Base-by-base conservation (phyloP, 92 coral and sea anemone species). In the Scolanthus callimorphus region DNA sequence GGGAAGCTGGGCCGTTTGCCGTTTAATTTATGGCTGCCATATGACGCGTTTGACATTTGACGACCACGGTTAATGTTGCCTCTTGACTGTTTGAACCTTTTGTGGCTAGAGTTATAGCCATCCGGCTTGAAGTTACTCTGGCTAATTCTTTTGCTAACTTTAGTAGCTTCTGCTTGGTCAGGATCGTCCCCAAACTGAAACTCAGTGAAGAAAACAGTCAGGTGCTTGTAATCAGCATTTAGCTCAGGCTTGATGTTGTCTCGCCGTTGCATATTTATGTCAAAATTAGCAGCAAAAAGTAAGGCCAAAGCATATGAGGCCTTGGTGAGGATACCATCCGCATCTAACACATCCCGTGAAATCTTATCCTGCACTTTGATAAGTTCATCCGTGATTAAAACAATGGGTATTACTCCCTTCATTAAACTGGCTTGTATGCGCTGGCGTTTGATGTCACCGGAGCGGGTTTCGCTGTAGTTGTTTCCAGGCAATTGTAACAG, bases 371-470 rank as follows among this genome's bases (percentile, higher is more conserved):
- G 60, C 11, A 59, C 69, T 29, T 71, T 11, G 15, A 72, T 39
- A 3, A 79, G 74, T 34, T 53, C 44, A 55, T 79, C 28, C 31
- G 73, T 41, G 25, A 79, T 22, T 20, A 55, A 31, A 20, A 73
- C 81, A 2, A 64, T 24, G 21, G 81, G 86, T n/a, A n/a, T n/a
- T n/a, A n/a, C n/a, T 17, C 81, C 74, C 56, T 79, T 79, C 22
- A 73, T 67, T 34, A 71, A 52, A 49, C 54, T 71, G 27, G 79
- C 9, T 56, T 78, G 85, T 22, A 78, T 70, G 17, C 47, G 27
- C 38, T 78, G 72, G 2, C 70, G 30, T 29, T 78, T 69, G 55
- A 78, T 61, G 43, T 69, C 78, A 47, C n/a, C n/a, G 4, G 11
- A 4, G 62, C 49, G 28, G 67, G 51, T 24, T 58, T 53, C 31